Base-by-base conservation (phyloP, 1,140 invertebrate genomes). In the Sipha flava region DNA sequence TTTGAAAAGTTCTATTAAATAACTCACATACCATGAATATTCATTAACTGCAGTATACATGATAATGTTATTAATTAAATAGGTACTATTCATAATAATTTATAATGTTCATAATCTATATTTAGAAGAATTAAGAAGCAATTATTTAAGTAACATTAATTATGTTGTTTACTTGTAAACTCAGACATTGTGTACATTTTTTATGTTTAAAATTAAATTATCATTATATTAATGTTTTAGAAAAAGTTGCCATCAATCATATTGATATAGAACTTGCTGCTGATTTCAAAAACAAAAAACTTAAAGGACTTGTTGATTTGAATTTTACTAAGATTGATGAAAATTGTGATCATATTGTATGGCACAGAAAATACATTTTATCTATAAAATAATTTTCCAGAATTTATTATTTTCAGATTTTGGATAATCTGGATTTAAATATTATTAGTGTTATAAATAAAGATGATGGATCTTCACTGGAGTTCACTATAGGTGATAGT, bases 341-440 rank as follows among this genome's bases (percentile, higher is more conserved):
- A 40, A 62, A 49, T n/a, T 80, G 49, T 16, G 47, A 81, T 64
- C n/a, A 45, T 66, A 79, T 79, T 79, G 70, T 79, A 75, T 77
- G 29, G 5, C 37, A 80, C 34, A 26, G 34, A 79, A n/a, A 79
- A 52, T 49, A 21, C 1, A 26, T 52, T 68, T 29, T 2, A 45
- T 68, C 12, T 16, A 34, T 21, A 49, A 43, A 68, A 68, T 49
- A 26, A 37, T 31, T 34, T 18, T 34, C 10, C 7, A 26, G 34
- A n/a, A 29, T 6, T 23, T 47, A 45, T 64, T 49, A 66, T 79
- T 45, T 62, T 64, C 79, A 95, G 94, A 86, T 95, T 83, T 86
- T 97, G 81, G 95, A 97, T 87, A 89, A 90, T 10, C 88, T 89
- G 82, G 89, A 92, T 82, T 85, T 96, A 18, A 89, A 86, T 16